Conservation (phyloP, 2,888 invertebrate genomes). For the Philaethria dido region DNA sequence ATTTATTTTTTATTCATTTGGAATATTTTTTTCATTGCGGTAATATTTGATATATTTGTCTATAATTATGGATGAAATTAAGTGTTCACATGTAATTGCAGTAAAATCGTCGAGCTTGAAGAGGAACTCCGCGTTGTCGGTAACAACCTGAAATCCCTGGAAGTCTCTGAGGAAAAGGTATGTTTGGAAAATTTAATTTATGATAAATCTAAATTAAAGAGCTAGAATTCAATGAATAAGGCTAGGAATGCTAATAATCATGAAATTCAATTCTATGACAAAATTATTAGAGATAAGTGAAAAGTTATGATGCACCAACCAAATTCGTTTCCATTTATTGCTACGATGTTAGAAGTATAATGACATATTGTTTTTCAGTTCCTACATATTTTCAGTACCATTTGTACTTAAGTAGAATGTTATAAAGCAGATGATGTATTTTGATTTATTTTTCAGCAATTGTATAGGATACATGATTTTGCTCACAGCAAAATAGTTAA, state of each 20-base stretch:
- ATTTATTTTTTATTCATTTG: neutral
- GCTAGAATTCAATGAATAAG: conserved; percentile 33
- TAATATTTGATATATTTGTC: neutral
- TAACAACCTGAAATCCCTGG: conserved; percentile 99
- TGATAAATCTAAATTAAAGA: conserved; percentile 13
- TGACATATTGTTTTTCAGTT: conserved; percentile 3
- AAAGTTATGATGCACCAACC: conserved; percentile 75
- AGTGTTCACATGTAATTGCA: conserved; percentile 74
- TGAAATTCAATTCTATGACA: conserved; percentile 31
- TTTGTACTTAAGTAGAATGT: neutral
- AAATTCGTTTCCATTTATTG: conserved; percentile 41
- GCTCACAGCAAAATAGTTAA: neutral
- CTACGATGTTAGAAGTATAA: conserved; percentile 6
- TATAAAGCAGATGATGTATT: neutral
- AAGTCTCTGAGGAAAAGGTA: conserved; percentile 99
- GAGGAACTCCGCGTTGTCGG: conserved; percentile 99
- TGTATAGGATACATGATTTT: conserved; percentile 15
- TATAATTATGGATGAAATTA: conserved; percentile 60
- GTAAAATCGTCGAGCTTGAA: conserved; percentile 99
- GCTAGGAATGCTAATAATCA: conserved; percentile 43
- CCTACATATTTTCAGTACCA: conserved; percentile 1
- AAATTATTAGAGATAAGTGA: conserved; percentile 28
- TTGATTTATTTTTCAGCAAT: conserved; percentile 17
- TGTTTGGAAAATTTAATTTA: conserved; percentile 53
- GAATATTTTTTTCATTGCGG: neutral